Percentiles rank a stretch among this genome's conserved stretches.
These are phyloP conservation scores for Drosophila helvetica DNA, from an alignment of 2,888 invertebrate genomes.

Conservation along the genomic window DNA sequence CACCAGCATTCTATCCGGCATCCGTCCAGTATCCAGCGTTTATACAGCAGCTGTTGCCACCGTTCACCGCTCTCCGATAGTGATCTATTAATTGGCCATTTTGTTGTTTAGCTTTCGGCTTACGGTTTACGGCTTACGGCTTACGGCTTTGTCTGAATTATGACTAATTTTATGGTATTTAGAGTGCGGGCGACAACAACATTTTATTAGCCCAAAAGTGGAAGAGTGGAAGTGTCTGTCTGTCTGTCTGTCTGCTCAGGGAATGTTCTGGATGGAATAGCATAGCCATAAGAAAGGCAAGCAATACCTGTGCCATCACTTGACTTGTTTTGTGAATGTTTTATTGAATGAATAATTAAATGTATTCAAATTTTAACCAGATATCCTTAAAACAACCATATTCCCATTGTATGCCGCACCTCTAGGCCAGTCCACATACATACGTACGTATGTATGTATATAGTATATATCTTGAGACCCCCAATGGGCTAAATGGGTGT, in stretches of 20 bases:
- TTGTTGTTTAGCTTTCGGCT: constrained; percentile 29
- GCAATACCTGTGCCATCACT: no score
- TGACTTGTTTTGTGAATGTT: neutral
- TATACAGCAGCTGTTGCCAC: constrained; percentile 57
- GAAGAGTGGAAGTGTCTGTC: neutral
- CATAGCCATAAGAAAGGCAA: neutral
- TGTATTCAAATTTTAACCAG: no score
- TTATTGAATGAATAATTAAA: no score
- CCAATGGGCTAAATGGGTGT: no score
- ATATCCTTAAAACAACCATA: no score
- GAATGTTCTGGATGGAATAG: neutral
- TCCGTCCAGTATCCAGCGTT: constrained; percentile 5
- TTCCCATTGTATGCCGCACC: neutral
- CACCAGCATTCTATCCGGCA: no score
- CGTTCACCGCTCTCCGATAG: constrained; percentile 44
- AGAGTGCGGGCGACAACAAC: constrained; percentile 62
- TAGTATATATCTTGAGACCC: no score
- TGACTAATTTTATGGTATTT: constrained; percentile 74
- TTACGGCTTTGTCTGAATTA: constrained; percentile 50
- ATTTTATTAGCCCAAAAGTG: neutral
- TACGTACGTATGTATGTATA: no score
- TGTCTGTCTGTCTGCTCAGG: neutral
- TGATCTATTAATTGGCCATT: constrained; percentile 58
- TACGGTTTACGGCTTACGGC: constrained; percentile 14
- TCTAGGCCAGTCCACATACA: no score